Evolutionary conservation across 2,888 invertebrate genomes (phyloP).

Genomic region (Tromatobia lineatoria): DNA sequence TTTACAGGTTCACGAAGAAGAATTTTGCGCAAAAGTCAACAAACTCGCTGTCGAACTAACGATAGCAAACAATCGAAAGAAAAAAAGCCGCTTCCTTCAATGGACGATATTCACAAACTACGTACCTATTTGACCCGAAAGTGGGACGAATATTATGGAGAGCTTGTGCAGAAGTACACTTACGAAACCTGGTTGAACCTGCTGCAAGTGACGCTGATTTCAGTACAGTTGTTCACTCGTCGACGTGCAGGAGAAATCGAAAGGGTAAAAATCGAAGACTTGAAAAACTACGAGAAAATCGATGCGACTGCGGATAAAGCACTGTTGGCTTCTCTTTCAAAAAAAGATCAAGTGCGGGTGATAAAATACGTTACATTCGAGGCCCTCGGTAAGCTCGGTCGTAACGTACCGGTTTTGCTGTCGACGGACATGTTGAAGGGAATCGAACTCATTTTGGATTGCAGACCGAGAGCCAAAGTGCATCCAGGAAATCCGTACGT

Average conservation of each 20-base stretch:
- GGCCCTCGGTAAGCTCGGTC: conserved; percentile 49
- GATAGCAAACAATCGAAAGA: too few species aligned
- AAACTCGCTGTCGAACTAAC: too few species aligned
- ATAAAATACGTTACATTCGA: conserved; percentile 33
- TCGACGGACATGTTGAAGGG: conserved; percentile 19
- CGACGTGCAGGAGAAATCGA: conserved; percentile 42
- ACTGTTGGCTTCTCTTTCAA: background rate
- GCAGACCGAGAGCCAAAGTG: conserved; percentile 32
- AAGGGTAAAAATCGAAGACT: conserved; percentile 9
- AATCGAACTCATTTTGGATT: conserved; percentile 39
- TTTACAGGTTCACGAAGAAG: too few species aligned
- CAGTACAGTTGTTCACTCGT: conserved; percentile 33
- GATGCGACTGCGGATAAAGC: background rate
- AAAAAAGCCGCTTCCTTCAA: too few species aligned
- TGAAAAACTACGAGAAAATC: conserved; percentile 5
- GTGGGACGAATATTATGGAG: background rate
- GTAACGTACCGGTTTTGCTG: conserved; percentile 57
- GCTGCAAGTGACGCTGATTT: conserved; percentile 22
- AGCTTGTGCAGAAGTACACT: background rate
- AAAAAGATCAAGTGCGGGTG: background rate
- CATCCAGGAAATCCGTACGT: conserved; percentile 58
- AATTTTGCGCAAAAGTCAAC: too few species aligned
- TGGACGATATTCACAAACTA: too few species aligned
- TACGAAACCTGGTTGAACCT: conserved; percentile 9
- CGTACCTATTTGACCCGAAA: too few species aligned